Percentiles rank a stretch among this genome's conserved stretches.
phyloP scores from a whole-genome alignment of 2,113 vertebrate species.

The Rostratula benghalensis region DNA sequence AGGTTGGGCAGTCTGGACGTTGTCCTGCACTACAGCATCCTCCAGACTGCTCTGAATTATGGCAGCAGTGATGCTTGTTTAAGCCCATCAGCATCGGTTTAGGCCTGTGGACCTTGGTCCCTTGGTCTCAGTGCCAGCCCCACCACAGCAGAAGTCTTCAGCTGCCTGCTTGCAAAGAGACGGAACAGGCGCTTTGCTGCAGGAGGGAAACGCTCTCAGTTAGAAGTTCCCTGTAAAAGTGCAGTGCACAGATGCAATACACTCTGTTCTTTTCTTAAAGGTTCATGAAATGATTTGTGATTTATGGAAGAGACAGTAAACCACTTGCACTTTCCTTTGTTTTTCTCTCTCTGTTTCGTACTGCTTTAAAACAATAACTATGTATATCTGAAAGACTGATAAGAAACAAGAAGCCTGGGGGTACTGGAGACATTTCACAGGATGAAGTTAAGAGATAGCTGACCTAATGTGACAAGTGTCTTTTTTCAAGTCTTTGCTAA shows the following conservation, averaged over 20 bases:
- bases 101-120: background rate
- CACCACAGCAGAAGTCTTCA: background rate
- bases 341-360: background rate
- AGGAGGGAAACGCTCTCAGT: background rate
- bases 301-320: background rate
- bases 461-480: slow-evolving; percentile 69
- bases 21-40: background rate
- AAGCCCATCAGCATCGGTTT: too few relatives aligned
- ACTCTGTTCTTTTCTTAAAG: background rate
- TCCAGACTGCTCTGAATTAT: background rate
- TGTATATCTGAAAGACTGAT: slow-evolving; percentile 48
- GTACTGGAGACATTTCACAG: slow-evolving; percentile 72
- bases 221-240: background rate
- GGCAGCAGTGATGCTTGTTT: background rate
- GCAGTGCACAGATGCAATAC: background rate
- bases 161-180: background rate
- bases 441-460: slow-evolving; percentile 70
- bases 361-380: slow-evolving; percentile 53
- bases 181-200: background rate
- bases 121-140: background rate
- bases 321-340: background rate
- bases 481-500: slow-evolving; percentile 74
- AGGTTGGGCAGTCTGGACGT: background rate
- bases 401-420: slow-evolving; percentile 47
- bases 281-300: background rate